Evolutionary conservation across 2,797 vertebrate genomes (phyloP), one percentile per base, ranked within the genome.

Genomic region (Argya squamiceps): DNA sequence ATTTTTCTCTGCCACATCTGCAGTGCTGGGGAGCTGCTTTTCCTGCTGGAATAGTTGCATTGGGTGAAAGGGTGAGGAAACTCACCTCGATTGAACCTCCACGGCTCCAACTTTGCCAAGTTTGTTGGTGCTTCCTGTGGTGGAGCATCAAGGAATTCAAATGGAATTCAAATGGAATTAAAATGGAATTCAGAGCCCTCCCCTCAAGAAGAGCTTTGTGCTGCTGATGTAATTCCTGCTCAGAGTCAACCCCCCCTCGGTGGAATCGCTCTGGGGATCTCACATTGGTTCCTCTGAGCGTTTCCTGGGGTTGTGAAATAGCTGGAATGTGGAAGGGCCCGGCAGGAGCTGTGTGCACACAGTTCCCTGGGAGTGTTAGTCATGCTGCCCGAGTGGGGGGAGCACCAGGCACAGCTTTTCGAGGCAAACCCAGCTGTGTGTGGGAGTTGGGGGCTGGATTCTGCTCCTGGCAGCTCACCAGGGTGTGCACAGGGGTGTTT

Each of bases 61-160:
- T 89, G 92, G 92, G 94, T 95, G 93, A 95, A 96, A 96, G 93
- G 95, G 89, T 49, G 58, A 96, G 92, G 84, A 73, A 89, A 68
- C 50, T 94, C 5, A 8, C 92, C 93, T 93, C 53, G 11, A 39
- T 62, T 93, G 93, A 95, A 89, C 91, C 82, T 83, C 60, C 53
- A 29, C 56, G 5, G 0, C 55, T 43, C 47, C 1, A 1, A 78
- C 63, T 87, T n/a, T 56, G 86, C 90, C 90, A 43, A 32, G 59
- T 89, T 78, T 47, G 11, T 12, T 44, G 86, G 34, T 3, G 8
- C 52, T 41, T 49, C 4, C 79, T 10, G 10, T 6, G 39, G 12
- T 30, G 16, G 59, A 84, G 17, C 71, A 43, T 21, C 41, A 1
- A 1, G 52, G 70, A 64, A 56, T 43, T 3, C 39, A 88, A 88